phyloP scores from a whole-genome alignment of 2,888 invertebrate genomes.

The Psylliodes chrysocephalus region DNA sequence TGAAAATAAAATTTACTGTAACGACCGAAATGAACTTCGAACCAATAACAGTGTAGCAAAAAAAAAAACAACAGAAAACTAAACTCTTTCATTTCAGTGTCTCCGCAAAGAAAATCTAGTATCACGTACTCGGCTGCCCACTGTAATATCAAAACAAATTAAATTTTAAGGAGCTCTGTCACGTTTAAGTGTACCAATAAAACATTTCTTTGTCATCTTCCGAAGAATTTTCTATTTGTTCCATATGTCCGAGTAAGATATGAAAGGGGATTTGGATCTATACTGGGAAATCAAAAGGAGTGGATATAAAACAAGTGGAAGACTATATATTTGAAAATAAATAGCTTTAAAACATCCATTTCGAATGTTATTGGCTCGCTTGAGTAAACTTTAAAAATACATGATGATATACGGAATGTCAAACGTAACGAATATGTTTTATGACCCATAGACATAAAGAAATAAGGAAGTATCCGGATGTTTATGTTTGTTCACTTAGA shows the following conservation, averaged over 20 bases:
- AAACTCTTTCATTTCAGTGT: constrained; percentile 22
- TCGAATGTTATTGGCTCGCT: neutral
- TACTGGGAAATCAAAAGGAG: constrained; percentile 14
- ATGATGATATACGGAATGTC: no score
- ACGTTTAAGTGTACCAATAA: constrained; percentile 27
- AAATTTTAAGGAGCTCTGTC: constrained; percentile 28
- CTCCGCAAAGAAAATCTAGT: constrained; percentile 14
- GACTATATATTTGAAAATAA: constrained; percentile 1
- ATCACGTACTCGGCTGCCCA: constrained; percentile 25
- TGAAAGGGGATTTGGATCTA: neutral
- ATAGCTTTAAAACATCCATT: constrained; percentile 6
- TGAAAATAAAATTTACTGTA: no score
- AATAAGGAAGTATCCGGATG: no score
- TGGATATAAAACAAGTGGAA: constrained; percentile 11
- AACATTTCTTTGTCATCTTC: constrained; percentile 17
- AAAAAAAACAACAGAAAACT: constrained; percentile 1
- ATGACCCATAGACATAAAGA: no score
- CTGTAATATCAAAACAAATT: constrained; percentile 31
- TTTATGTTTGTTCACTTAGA: no score
- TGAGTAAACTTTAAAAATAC: no score
- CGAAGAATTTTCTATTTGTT: constrained; percentile 15
- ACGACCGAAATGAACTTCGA: no score
- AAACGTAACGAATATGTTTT: no score
- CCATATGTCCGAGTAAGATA: constrained; percentile 3
- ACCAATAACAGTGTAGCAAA: no score